A percentile compares a stretch with the other conserved stretches of the same genome.
Evolutionary conservation across 2,888 invertebrate species (phyloP).

Genomic region (Idaea straminata): DNA sequence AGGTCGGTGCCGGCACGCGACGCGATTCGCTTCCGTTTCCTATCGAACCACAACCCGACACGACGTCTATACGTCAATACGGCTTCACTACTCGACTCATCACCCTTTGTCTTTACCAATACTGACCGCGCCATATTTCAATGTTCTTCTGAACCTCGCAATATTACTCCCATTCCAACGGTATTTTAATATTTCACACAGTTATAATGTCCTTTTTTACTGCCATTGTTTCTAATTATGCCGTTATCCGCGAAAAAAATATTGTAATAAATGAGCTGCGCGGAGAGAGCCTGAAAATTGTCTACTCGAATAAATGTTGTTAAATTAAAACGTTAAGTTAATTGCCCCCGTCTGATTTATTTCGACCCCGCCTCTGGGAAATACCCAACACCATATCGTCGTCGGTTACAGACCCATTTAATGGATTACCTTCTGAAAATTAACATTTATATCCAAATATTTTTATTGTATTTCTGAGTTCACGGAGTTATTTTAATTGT

Average conservation of each 20-base stretch:
- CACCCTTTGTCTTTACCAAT: constrained; percentile 5
- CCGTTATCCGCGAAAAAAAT: neutral
- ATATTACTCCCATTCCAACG: neutral
- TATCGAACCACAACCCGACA: constrained; percentile 59
- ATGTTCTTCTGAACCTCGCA: neutral
- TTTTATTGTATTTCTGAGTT: constrained; percentile 6
- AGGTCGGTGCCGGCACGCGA: constrained; percentile 36
- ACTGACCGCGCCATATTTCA: neutral
- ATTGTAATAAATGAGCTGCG: neutral
- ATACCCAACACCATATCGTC: constrained; percentile 22
- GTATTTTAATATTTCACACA: neutral
- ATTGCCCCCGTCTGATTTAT: constrained; percentile 29
- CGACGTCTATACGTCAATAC: constrained; percentile 35
- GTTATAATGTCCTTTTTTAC: neutral
- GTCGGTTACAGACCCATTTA: constrained; percentile 15
- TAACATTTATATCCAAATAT: constrained; percentile 15
- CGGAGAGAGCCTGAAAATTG: neutral
- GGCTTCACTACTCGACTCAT: constrained; percentile 23
- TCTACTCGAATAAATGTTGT: constrained; percentile 3
- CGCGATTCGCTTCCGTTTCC: constrained; percentile 74
- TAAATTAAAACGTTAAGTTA: constrained; percentile 27
- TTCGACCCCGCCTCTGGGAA: constrained; percentile 26
- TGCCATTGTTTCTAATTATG: constrained; percentile 1
- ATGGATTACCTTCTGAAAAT: constrained; percentile 19
- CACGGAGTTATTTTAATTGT: constrained; percentile 15